Percentiles rank a stretch among this genome's conserved stretches.
Conservation (phyloP, 2,113 vertebrate genomes). For the Varanus salvator region DNA sequence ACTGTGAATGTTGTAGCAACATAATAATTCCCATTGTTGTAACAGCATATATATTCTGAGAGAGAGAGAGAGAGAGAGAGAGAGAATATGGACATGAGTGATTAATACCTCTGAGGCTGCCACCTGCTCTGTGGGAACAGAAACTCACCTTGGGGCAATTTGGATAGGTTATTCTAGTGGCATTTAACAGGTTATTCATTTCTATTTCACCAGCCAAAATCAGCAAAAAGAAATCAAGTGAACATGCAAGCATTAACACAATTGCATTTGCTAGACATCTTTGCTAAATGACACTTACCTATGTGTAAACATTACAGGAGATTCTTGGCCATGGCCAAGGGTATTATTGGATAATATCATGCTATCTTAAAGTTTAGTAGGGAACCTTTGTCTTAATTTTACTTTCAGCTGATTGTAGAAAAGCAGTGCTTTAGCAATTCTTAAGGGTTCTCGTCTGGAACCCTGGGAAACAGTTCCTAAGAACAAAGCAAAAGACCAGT, state of each 20-base stretch:
- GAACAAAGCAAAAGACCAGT: background rate
- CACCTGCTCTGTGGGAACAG: too few species aligned
- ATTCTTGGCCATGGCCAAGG: background rate
- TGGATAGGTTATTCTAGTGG: background rate
- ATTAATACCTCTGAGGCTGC: background rate
- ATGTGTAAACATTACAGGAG: background rate
- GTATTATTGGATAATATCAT: too few species aligned
- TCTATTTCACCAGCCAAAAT: background rate
- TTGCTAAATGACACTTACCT: constrained; percentile 1
- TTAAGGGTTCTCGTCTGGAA: background rate
- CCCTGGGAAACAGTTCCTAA: background rate
- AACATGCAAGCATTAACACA: background rate
- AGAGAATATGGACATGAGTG: background rate
- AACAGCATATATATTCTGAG: background rate
- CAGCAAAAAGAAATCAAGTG: background rate
- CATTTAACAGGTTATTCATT: background rate
- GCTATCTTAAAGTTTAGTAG: too few species aligned
- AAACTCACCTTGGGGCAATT: background rate
- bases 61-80: background rate
- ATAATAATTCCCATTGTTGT: too few species aligned
- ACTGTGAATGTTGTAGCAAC: too few species aligned
- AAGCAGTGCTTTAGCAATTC: background rate
- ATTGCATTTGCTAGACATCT: background rate
- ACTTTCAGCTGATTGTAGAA: background rate
- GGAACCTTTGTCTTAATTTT: background rate